Percentiles rank a stretch among this genome's conserved stretches.
These are phyloP conservation scores for Drosophila sulfurigaster DNA, from an alignment of 1,140 invertebrate genomes.

Conservation along the genomic window DNA sequence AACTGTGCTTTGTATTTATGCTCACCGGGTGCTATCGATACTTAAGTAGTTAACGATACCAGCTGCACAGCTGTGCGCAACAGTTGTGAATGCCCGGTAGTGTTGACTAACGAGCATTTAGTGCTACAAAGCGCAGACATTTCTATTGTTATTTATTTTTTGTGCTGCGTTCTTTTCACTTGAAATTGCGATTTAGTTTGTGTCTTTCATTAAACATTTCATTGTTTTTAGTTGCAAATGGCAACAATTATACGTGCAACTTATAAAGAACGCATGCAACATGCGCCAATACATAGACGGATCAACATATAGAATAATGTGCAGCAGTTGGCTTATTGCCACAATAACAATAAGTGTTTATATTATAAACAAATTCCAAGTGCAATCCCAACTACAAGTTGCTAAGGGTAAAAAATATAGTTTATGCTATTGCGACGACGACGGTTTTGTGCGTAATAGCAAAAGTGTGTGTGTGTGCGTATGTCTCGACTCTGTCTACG, in stretches of 20 bases:
- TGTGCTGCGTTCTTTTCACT: constrained; percentile 16
- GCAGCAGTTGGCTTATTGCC: constrained; percentile 29
- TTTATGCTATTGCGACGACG: constrained; percentile 26
- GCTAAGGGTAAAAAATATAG: background rate
- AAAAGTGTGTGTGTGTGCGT: background rate
- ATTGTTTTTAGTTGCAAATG: background rate
- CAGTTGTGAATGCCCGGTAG: constrained; percentile 16
- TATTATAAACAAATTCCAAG: constrained; percentile 37
- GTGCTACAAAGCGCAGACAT: constrained; percentile 20
- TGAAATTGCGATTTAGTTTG: background rate
- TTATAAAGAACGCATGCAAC: background rate
- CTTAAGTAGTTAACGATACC: background rate
- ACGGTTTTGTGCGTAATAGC: constrained; percentile 15
- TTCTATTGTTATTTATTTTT: constrained; percentile 35
- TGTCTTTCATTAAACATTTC: background rate
- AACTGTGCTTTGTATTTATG: too few species aligned
- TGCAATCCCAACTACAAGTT: constrained; percentile 19
- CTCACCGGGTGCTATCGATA: constrained; percentile 3
- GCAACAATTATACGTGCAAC: background rate
- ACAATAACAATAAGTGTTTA: constrained; percentile 26
- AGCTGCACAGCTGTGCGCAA: constrained; percentile 33
- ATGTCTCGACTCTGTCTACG: background rate
- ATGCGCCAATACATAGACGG: background rate
- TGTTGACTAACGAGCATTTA: background rate
- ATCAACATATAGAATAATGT: constrained; percentile 11